These are phyloP conservation scores for Mactra quadrangularis DNA, from an alignment of 1,140 invertebrate species.

Conservation along the genomic window DNA sequence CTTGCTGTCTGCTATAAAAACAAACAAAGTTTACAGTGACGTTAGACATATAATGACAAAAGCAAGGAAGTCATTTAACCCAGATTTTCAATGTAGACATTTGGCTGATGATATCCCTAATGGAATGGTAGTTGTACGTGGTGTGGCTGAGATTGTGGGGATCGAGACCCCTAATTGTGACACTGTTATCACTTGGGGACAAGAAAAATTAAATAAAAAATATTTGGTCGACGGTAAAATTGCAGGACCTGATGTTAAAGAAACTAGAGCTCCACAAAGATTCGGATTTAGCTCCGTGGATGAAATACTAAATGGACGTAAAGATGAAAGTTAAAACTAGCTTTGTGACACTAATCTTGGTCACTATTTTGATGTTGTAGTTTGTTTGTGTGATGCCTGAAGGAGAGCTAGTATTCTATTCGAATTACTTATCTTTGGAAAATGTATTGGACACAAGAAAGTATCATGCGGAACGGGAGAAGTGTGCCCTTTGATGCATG, in stretches of 20 bases:
- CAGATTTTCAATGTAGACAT: slow-evolving; percentile 70
- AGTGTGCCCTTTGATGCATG: too few relatives aligned
- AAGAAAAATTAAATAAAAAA: slow-evolving; percentile 75
- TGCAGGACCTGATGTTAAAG: slow-evolving; percentile 70
- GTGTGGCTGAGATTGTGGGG: slow-evolving; percentile 70
- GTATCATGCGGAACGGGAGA: too few relatives aligned
- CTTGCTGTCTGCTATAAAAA: slow-evolving; percentile 68
- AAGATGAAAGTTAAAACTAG: slow-evolving; percentile 18
- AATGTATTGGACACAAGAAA: too few relatives aligned
- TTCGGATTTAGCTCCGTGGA: slow-evolving; percentile 73
- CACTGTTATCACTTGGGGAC: slow-evolving; percentile 74
- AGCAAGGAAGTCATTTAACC: slow-evolving; percentile 63
- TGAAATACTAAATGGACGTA: slow-evolving; percentile 62
- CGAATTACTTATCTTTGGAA: too few relatives aligned
- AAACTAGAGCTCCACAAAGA: slow-evolving; percentile 74
- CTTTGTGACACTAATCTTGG: too few relatives aligned
- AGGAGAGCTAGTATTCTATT: too few relatives aligned
- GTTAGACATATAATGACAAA: slow-evolving; percentile 74
- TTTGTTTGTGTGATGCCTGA: too few relatives aligned
- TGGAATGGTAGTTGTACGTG: slow-evolving; percentile 74
- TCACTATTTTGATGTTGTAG: too few relatives aligned
- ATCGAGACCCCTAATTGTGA: slow-evolving; percentile 70
- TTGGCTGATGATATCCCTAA: slow-evolving; percentile 75
- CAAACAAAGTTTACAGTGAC: slow-evolving; percentile 72
- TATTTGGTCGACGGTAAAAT: slow-evolving; percentile 75